Conservation (phyloP, 2,113 vertebrate species). For the Haliaeetus leucogaster region DNA sequence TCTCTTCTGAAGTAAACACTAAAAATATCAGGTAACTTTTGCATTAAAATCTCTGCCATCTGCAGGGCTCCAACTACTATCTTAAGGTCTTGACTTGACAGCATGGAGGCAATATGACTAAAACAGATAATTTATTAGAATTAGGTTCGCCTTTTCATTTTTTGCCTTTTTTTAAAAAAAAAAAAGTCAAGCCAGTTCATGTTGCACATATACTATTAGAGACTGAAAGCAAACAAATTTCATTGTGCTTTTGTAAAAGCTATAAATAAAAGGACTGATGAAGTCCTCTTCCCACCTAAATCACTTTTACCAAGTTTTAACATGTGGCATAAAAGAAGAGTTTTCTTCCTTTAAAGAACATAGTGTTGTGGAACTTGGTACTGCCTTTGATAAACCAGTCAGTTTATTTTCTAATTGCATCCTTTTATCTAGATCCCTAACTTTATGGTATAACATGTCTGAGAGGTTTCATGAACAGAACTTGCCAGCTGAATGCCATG, state of each 20-base stretch:
- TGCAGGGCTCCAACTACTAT: conserved; percentile 99
- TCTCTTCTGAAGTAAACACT: conserved; percentile 99
- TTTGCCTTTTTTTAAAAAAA: not conserved
- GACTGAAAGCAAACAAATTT: not conserved
- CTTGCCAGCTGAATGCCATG: not conserved
- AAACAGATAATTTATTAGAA: conserved; percentile 45
- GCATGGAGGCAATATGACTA: conserved; percentile 99
- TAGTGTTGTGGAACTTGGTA: fast-evolving
- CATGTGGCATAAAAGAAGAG: not conserved
- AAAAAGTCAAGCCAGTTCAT: not conserved
- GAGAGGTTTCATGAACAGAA: not conserved
- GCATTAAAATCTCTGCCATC: conserved; percentile 99
- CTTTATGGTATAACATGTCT: fast-evolving
- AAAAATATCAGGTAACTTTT: conserved; percentile 98
- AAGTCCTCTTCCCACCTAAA: not conserved
- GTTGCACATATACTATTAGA: not conserved
- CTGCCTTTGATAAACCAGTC: not conserved
- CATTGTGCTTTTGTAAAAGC: not conserved
- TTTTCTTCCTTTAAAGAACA: not conserved
- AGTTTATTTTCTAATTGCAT: not conserved
- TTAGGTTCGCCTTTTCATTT: not conserved
- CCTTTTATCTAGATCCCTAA: not conserved
- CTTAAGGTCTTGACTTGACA: conserved; percentile 99
- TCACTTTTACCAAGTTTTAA: not conserved
- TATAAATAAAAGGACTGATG: not conserved